Evolutionary conservation across 1,140 invertebrate genomes (phyloP), one percentile per base, ranked within the genome.

Genomic region (Anastrepha obliqua): DNA sequence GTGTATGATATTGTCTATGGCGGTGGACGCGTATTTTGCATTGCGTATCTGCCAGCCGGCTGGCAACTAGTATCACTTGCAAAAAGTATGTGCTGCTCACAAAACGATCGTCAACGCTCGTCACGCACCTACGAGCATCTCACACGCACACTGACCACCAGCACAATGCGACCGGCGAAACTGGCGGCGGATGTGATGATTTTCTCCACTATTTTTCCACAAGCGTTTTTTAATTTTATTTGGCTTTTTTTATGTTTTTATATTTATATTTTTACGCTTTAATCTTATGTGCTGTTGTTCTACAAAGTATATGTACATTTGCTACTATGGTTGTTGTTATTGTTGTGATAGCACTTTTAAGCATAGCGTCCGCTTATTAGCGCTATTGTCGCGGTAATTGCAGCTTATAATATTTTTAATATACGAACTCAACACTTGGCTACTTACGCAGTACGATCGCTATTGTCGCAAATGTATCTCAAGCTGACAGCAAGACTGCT

Each of bases 141-240:
- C 5, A 29, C 29, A 67, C 29, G 29, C 64, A 39, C 29, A 55
- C 4, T 55, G 47, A 51, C 44, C 20, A 47, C 47, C 7, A 55
- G 9, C 9, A 81, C 51, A 55, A 78, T 20, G n/a, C 6, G 11
- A 81, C 47, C 74, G 47, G 47, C 74, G 17, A 81, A 20, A 11
- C 39, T 51, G 47, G 47, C 74, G 47, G 44, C 74, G 74, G 74
- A 81, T 55, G 74, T n/a, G 44, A 81, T 42, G n/a, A 81, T 81
- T 81, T 81, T 81, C n/a, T 74, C 7, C 44, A 81, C 44, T 81
- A 51, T 81, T 81, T 81, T 81, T 74, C 44, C 70, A 74, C 42
- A 74, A 74, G 6, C 15, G 29, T 51, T 81, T 51, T 20, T 58
- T n/a, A 15, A 55, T 20, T 3, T 81, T 29, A 55, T 81, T 55